Base-by-base conservation (phyloP, 2,113 vertebrate species). In the Thunnus thynnus region DNA sequence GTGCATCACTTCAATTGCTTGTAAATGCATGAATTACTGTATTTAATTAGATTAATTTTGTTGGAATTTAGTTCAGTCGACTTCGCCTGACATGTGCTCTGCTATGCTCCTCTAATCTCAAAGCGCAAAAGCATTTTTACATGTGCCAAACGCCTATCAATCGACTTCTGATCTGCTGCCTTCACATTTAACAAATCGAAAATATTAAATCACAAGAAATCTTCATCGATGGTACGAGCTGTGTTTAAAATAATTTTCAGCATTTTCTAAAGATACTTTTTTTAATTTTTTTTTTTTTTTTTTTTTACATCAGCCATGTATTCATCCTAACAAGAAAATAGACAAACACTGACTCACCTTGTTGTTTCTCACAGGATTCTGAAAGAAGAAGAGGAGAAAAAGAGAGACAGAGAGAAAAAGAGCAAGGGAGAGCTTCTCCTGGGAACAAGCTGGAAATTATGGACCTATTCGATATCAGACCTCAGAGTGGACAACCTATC, bases 381-480 rank as follows among this genome's bases (percentile, higher is more conserved):
- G 27, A 80, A 61, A 55, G 66, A 32, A 65, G 63, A 20, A 55
- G 44, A 30, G n/a, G 50, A 70, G 62, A 72, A 72, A 32, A 11
- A 70, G 63, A 74, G 79, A 70, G n/a, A 77, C n/a, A 32, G 52
- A 58, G 55, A 62, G 51, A 79, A 70, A 83, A 82, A 51, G 72
- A 85, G 73, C 58, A 61, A 70, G 60, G 70, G 68, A 30, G 30
- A 86, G 18, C 80, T 84, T 77, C 79, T 88, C 85, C 82, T 85
- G 90, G 84, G 90, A 90, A 75, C 54, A 75, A 71, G 78, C 84
- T 81, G 87, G 80, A 89, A 86, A 89, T 83, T 63, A 78, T 81
- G 88, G 90, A 87, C 85, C 86, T 77, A 80, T 84, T 90, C 69
- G 76, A 86, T 86, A 88, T 90, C 86, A 88, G 82, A 90, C 72